These are phyloP conservation scores for Erinaceus europaeus DNA, from an alignment of 2,113 vertebrate species.

Conservation along the genomic window DNA sequence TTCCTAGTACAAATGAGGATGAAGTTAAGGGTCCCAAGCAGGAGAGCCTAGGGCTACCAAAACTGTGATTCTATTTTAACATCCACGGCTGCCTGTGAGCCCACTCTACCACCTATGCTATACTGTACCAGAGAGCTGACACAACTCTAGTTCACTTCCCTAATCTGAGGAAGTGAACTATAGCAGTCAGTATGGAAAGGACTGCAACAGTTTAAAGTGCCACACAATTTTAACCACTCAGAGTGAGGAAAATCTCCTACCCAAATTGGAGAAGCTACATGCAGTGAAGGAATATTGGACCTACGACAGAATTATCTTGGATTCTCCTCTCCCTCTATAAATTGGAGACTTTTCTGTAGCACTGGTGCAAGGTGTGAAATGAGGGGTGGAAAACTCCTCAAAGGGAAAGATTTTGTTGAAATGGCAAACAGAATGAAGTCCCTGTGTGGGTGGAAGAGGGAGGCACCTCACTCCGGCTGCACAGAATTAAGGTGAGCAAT, in stretches of 20 bases:
- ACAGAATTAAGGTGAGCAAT: background rate
- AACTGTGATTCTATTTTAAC: too few relatives aligned
- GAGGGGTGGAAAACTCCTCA: background rate
- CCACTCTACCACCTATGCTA: too few relatives aligned
- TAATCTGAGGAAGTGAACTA: background rate
- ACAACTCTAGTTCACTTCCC: background rate
- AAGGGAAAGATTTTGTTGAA: background rate
- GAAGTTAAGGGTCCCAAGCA: too few relatives aligned
- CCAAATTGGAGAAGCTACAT: slow-evolving; percentile 3
- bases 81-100: too few relatives aligned
- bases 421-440: background rate
- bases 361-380: background rate
- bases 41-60: too few relatives aligned
- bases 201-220: background rate
- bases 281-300: background rate
- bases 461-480: background rate
- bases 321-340: background rate
- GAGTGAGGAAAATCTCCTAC: background rate
- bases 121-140: background rate
- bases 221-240: background rate
- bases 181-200: background rate
- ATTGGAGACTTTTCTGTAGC: background rate
- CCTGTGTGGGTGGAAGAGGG: background rate
- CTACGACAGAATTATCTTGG: background rate
- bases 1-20: too few relatives aligned